Percentiles rank a stretch among this genome's conserved stretches.
Evolutionary conservation across 1,140 invertebrate species (phyloP).

Genomic region (Drosophila pseudoobscura): DNA sequence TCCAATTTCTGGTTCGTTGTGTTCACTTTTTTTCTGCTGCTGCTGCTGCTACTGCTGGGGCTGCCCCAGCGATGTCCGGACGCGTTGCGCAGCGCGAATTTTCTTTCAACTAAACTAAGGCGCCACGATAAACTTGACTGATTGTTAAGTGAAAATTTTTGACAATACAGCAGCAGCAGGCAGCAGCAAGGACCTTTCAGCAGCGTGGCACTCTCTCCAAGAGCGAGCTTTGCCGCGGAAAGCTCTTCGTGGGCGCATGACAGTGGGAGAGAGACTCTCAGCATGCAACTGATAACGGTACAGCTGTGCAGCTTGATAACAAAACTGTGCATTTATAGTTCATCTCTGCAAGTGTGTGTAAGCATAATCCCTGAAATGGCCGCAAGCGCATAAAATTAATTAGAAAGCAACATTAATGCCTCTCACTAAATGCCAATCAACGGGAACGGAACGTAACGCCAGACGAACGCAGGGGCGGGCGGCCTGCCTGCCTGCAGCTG

Average conservation of each 20-base stretch:
- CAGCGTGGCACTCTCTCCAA: constrained; percentile 10
- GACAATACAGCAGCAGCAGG: constrained; percentile 64
- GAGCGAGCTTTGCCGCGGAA: constrained; percentile 50
- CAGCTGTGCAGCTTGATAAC: constrained; percentile 72
- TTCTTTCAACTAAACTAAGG: constrained; percentile 68
- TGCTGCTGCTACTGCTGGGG: constrained; percentile 18
- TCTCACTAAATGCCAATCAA: constrained; percentile 57
- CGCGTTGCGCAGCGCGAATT: constrained; percentile 27
- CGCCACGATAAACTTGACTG: constrained; percentile 78
- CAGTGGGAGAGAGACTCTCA: constrained; percentile 5
- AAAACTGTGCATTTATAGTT: constrained; percentile 33
- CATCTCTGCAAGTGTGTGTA: not conserved
- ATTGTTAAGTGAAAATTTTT: constrained; percentile 75
- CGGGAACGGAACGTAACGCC: constrained; percentile 3
- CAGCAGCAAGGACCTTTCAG: constrained; percentile 59
- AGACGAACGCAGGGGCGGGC: not conserved
- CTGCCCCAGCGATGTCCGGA: constrained; percentile 14
- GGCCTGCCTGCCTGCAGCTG: constrained; percentile 7
- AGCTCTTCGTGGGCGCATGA: constrained; percentile 51
- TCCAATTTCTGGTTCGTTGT: constrained; percentile 43
- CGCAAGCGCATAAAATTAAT: constrained; percentile 72
- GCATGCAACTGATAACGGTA: constrained; percentile 68
- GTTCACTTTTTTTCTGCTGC: constrained; percentile 24
- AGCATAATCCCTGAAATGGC: constrained; percentile 63
- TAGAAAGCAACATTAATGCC: constrained; percentile 51